Evolutionary conservation across 2,888 invertebrate species (phyloP).

Genomic region (Rhingia rostrata): DNA sequence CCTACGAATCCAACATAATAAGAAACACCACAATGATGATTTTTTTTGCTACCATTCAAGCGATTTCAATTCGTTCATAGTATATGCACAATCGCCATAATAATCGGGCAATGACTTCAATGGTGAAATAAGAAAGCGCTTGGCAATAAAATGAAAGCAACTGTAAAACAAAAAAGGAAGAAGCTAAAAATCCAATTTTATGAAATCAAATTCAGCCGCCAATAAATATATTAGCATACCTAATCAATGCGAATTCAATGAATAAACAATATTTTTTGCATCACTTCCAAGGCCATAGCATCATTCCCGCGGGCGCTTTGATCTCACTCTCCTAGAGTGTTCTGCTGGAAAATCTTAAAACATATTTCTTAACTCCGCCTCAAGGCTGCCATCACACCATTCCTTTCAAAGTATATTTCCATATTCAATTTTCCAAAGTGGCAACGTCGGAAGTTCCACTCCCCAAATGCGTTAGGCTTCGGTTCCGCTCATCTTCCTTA

Average conservation of each 20-base stretch:
- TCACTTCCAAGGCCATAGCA: conserved; percentile 32
- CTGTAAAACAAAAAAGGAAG: background rate
- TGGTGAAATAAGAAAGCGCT: no score
- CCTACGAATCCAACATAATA: no score
- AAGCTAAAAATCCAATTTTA: conserved; percentile 22
- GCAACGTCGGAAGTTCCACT: conserved; percentile 11
- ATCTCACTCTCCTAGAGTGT: conserved; percentile 6
- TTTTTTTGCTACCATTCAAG: no score
- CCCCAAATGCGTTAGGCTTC: background rate
- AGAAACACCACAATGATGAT: no score
- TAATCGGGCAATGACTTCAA: no score
- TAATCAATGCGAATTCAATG: conserved; percentile 46
- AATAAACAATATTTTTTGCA: conserved; percentile 45
- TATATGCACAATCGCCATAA: no score
- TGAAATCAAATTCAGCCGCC: conserved; percentile 16
- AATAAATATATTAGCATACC: conserved; percentile 41
- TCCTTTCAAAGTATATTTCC: conserved; percentile 32
- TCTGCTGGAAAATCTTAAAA: conserved; percentile 28
- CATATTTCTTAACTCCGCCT: conserved; percentile 21
- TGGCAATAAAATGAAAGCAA: background rate
- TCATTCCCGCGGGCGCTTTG: conserved; percentile 24
- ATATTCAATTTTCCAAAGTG: conserved; percentile 62
- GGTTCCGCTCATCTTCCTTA: conserved; percentile 3
- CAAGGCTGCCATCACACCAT: background rate
- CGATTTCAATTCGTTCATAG: no score